Percentiles rank a stretch among this genome's conserved stretches.
Conservation (phyloP, 2,888 invertebrate genomes). For the Chalcosyrphus nemorum region DNA sequence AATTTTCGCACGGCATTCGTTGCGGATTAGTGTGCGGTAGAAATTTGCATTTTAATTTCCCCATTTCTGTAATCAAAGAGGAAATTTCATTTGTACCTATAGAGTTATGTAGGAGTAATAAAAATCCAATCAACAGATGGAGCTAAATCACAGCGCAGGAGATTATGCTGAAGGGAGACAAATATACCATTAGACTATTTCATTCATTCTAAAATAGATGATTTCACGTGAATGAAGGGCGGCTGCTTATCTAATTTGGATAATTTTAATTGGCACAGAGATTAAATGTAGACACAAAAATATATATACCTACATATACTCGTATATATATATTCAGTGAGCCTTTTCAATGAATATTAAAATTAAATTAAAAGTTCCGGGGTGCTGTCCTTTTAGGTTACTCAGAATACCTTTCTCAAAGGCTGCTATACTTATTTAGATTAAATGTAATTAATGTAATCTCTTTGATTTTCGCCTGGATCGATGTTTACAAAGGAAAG, state of each 20-base stretch:
- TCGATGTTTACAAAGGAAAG: neutral
- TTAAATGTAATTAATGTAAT: neutral
- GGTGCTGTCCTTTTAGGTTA: neutral
- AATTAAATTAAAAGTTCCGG: constrained; percentile 27
- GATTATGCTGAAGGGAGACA: neutral
- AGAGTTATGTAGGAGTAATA: constrained; percentile 50
- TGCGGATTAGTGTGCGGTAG: constrained; percentile 35
- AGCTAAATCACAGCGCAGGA: constrained; percentile 22
- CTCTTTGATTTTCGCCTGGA: neutral
- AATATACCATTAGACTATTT: constrained; percentile 35
- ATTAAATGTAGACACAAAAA: constrained; percentile 8
- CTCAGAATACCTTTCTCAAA: neutral
- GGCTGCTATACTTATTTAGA: neutral
- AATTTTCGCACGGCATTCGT: constrained; percentile 36
- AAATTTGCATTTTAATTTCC: constrained; percentile 70
- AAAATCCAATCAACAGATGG: constrained; percentile 55
- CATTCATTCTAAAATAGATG: constrained; percentile 25
- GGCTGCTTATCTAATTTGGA: constrained; percentile 38
- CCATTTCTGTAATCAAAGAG: constrained; percentile 59
- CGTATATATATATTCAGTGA: too few relatives aligned
- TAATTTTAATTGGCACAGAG: constrained; percentile 30
- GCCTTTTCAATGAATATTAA: constrained; percentile 25
- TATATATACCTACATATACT: too few relatives aligned
- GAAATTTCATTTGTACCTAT: constrained; percentile 60
- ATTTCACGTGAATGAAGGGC: constrained; percentile 22